Conservation (phyloP, 1,140 invertebrate genomes). For the Bombus breviceps region DNA sequence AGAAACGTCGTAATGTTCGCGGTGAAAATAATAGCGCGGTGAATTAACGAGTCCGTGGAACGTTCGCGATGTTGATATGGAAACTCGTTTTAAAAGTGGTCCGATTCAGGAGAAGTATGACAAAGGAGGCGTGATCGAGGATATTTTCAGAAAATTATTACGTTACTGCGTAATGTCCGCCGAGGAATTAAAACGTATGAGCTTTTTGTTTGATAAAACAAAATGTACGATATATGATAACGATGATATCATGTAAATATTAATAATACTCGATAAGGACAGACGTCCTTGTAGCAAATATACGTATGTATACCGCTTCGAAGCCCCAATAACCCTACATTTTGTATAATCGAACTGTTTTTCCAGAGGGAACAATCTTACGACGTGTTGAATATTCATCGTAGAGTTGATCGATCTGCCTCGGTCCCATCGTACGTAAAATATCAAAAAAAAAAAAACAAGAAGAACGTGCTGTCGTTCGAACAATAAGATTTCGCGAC, state of each 20-base stretch:
- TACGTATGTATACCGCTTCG: not conserved
- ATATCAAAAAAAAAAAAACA: not conserved
- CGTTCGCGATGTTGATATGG: not conserved
- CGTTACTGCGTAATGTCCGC: not conserved
- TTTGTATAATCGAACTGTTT: conserved; percentile 28
- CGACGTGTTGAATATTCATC: conserved; percentile 36
- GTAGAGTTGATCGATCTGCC: conserved; percentile 23
- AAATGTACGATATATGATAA: not conserved
- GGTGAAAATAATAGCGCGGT: conserved; percentile 17
- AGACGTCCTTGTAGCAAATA: not conserved
- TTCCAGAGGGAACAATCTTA: not conserved
- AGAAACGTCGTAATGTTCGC: conserved; percentile 18
- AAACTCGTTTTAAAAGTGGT: not conserved
- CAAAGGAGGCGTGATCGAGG: not conserved
- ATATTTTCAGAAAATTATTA: not conserved
- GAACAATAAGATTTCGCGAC: conserved; percentile 53
- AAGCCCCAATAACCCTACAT: not conserved
- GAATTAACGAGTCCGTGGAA: conserved; percentile 16
- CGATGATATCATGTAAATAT: not conserved
- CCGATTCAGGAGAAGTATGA: not conserved
- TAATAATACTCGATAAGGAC: not conserved
- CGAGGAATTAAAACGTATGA: not conserved
- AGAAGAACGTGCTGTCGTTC: not conserved
- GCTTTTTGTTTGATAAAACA: not conserved
- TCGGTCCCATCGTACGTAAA: not conserved